Percentiles rank a stretch among this genome's conserved stretches.
These are phyloP conservation scores for Syncerus caffer DNA, from an alignment of 2,797 vertebrate species.

Conservation along the genomic window DNA sequence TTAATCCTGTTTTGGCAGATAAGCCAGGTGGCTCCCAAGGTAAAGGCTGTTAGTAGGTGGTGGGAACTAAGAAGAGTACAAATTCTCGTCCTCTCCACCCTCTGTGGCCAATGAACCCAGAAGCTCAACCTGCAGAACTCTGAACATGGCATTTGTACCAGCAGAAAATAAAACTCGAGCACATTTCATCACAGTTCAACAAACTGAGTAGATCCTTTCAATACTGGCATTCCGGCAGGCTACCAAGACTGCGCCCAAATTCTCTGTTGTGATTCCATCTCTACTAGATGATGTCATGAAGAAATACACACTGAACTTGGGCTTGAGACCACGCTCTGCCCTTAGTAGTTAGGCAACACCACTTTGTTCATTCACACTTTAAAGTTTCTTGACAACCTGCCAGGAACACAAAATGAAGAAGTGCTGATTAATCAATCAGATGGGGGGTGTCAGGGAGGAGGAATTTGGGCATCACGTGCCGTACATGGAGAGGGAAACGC, in stretches of 20 bases:
- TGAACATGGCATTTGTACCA: background rate
- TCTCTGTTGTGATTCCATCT: background rate
- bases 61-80: background rate
- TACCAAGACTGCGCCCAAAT: background rate
- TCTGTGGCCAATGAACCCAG: background rate
- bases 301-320: background rate
- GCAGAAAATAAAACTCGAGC: background rate
- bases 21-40: background rate
- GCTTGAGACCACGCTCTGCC: background rate
- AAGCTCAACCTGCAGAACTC: background rate
- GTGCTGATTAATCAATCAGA: background rate
- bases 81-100: background rate
- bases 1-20: background rate
- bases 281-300: background rate
- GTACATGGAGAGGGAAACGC: rapidly evolving
- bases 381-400: background rate
- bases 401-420: background rate
- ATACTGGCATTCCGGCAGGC: background rate
- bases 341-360: background rate
- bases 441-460: too few relatives aligned
- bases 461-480: background rate
- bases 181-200: background rate
- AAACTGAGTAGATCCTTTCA: background rate
- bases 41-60: background rate
- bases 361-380: background rate